Evolutionary conservation across 30 jellyfish, hydroid and myxozoan species (phyloP).

Genomic region (Catostylus mosaicus): DNA sequence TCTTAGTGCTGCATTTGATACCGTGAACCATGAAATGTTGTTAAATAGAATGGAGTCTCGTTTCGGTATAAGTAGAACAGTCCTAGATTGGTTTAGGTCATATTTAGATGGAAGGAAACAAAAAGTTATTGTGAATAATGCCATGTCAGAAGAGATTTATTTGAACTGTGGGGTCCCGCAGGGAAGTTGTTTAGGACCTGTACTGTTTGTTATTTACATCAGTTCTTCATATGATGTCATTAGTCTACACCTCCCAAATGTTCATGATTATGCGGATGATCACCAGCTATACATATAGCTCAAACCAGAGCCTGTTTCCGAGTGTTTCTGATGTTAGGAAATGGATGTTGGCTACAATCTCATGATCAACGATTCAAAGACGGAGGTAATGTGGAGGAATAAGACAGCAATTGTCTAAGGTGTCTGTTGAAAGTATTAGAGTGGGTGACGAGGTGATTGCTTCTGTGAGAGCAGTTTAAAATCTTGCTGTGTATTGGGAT

Average conservation of each 20-base stretch:
- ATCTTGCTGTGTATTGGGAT: conserved; percentile 25
- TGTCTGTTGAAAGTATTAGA: conserved; percentile 27
- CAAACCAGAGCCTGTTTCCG: conserved; percentile 60
- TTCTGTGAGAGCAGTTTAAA: conserved; percentile 19
- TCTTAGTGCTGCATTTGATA: conserved; percentile 55
- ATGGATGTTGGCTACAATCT: conserved; percentile 31
- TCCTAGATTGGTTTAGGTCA: conserved; percentile 56
- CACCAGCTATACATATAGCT: conserved; percentile 64
- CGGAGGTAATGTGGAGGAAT: conserved; percentile 33
- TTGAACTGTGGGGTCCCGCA: conserved; percentile 6
- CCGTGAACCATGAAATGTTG: conserved; percentile 51
- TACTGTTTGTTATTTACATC: conserved; percentile 38
- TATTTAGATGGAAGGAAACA: conserved; percentile 30
- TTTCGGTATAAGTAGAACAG: conserved; percentile 53
- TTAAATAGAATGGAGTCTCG: conserved; percentile 23
- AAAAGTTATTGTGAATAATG: conserved; percentile 27
- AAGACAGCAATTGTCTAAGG: conserved; percentile 15
- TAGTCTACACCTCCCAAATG: conserved; percentile 66
- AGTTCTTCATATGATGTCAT: conserved; percentile 57
- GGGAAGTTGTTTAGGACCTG: conserved; percentile 21
- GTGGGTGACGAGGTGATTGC: conserved; percentile 47
- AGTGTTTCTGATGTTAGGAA: conserved; percentile 54
- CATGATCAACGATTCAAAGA: conserved; percentile 52
- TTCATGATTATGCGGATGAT: conserved; percentile 70
- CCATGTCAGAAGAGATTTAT: conserved; percentile 24